Evolutionary conservation across 2,888 invertebrate species (phyloP).

Genomic region (Lasioglossum lativentre): DNA sequence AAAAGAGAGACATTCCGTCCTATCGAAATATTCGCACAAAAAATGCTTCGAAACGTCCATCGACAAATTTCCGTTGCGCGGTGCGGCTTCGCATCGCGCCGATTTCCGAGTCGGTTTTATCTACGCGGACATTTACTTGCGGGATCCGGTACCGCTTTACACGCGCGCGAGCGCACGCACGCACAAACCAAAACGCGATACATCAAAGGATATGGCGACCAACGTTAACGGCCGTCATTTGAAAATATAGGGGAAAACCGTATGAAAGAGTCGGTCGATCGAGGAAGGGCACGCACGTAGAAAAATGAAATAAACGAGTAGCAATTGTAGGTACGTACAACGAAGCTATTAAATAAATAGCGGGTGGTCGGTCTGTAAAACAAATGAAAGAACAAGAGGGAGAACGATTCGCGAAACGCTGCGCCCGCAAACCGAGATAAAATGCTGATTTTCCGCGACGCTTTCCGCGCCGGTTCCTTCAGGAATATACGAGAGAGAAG

Average conservation of each 20-base stretch:
- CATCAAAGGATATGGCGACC: not conserved
- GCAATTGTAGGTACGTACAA: not conserved
- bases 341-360: slow-evolving; percentile 8
- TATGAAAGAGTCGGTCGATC: not conserved
- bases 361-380: not conserved
- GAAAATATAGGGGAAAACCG: not conserved
- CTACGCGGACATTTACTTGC: not conserved
- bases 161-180: not conserved
- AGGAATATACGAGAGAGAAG: not conserved
- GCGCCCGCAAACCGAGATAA: not conserved
- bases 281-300: not conserved
- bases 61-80: not conserved
- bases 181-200: not conserved
- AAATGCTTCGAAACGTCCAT: not conserved
- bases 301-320: not conserved
- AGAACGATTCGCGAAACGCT: not conserved
- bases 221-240: not conserved
- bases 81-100: not conserved
- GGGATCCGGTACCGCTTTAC: not conserved
- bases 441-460: not conserved
- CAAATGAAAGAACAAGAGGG: not conserved
- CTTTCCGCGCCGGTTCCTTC: not conserved
- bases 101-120: not conserved
- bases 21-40: not conserved
- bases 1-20: slow-evolving; percentile 11